Conservation (phyloP, 1,140 invertebrate genomes). For the Eueides isabella region DNA sequence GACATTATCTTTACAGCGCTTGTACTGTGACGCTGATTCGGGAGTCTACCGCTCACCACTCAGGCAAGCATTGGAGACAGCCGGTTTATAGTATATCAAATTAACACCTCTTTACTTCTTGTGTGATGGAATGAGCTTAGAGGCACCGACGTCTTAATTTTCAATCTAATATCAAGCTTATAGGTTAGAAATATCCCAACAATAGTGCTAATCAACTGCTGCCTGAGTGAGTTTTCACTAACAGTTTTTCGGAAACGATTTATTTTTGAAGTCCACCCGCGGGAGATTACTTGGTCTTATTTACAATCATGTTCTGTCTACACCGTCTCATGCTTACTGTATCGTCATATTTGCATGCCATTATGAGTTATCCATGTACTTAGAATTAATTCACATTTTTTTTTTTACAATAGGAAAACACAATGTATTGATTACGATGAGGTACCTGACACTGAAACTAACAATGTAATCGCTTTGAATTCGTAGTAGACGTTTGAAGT, state of each 20-base stretch:
- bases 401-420: constrained; percentile 34
- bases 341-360: constrained; percentile 75
- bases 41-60: constrained; percentile 88
- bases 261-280: constrained; percentile 81
- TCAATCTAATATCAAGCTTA: constrained; percentile 62
- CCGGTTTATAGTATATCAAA: constrained; percentile 80
- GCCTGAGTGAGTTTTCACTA: constrained; percentile 81
- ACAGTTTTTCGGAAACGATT: constrained; percentile 69
- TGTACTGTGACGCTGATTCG: constrained; percentile 87
- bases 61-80: constrained; percentile 87
- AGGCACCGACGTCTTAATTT: constrained; percentile 58
- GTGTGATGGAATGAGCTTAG: constrained; percentile 79
- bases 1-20: constrained; percentile 87
- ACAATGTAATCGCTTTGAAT: constrained; percentile 62
- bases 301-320: constrained; percentile 49
- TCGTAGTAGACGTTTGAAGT: constrained; percentile 50
- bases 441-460: constrained; percentile 64
- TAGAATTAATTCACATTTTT: constrained; percentile 45
- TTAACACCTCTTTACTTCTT: constrained; percentile 78
- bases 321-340: constrained; percentile 73
- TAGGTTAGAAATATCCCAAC: constrained; percentile 57
- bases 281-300: constrained; percentile 33
- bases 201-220: constrained; percentile 78
- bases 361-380: constrained; percentile 64
- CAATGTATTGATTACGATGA: constrained; percentile 62